Conservation (phyloP, 2,113 vertebrate genomes). For the Forbesichthys agassizii region DNA sequence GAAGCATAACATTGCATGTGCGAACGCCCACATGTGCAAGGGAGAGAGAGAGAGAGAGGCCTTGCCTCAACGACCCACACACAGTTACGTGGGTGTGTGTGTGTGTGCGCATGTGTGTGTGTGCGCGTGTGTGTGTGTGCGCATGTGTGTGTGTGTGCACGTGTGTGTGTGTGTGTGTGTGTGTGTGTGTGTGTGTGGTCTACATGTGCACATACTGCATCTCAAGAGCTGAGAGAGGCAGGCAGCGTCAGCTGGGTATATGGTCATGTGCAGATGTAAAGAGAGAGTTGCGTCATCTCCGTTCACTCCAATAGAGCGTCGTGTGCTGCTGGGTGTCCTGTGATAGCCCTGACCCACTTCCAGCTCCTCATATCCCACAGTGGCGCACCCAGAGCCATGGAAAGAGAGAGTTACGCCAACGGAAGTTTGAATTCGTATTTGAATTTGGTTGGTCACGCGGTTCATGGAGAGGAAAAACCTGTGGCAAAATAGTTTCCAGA, state of each 20-base stretch:
- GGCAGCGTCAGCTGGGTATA: slow-evolving; percentile 7
- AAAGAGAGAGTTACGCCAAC: no score
- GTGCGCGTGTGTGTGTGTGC: neutral
- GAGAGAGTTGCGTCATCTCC: no score
- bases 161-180: neutral
- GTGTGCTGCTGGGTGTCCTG: slow-evolving; percentile 42
- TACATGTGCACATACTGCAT: neutral
- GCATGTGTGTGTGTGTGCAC: no score
- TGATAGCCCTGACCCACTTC: slow-evolving; percentile 71
- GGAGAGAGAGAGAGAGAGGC: neutral
- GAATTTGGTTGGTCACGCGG: no score
- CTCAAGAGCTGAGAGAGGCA: slow-evolving; percentile 21
- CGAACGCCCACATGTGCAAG: neutral
- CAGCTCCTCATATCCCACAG: slow-evolving; percentile 38
- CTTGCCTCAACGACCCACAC: neutral
- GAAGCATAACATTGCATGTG: neutral
- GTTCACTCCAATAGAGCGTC: neutral
- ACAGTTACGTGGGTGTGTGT: neutral
- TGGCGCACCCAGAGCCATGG: slow-evolving; percentile 42
- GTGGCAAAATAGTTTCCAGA: slow-evolving; percentile 18
- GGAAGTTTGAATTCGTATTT: neutral
- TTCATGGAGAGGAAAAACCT: no score
- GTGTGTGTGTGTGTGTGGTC: neutral
- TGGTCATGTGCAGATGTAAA: no score
- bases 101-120: neutral